Evolutionary conservation across 2,797 vertebrate genomes (phyloP).

Genomic region (Myotis daubentonii): DNA sequence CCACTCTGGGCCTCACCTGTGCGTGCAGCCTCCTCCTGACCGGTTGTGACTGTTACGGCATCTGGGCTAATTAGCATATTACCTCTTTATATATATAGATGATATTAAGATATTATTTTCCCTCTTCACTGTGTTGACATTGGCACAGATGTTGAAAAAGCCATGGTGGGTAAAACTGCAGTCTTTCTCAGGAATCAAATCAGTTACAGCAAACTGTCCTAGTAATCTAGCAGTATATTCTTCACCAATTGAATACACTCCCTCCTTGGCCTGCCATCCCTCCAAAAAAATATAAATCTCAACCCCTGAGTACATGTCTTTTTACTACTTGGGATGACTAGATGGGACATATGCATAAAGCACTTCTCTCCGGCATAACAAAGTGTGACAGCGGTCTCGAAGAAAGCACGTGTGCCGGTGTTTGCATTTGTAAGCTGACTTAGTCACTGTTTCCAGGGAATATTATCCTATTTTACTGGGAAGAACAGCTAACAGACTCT

Average conservation of each 20-base stretch:
- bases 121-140: not conserved
- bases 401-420: not conserved
- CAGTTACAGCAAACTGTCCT: not conserved
- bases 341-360: not conserved
- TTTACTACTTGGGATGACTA: not conserved
- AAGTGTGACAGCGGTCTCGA: not conserved
- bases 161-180: not conserved
- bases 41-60: too few species aligned
- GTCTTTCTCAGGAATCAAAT: not conserved
- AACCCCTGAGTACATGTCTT: not conserved
- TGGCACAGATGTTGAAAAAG: not conserved
- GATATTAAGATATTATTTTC: not conserved
- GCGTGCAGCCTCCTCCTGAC: too few species aligned
- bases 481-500: constrained; percentile 45
- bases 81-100: not conserved
- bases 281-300: not conserved
- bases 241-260: not conserved
- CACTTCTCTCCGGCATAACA: not conserved
- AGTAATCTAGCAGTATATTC: not conserved
- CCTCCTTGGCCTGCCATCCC: rapidly evolving
- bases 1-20: too few species aligned
- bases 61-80: too few species aligned
- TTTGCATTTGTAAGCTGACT: not conserved
- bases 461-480: constrained; percentile 16
- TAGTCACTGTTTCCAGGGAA: constrained; percentile 16